Percentiles rank a stretch among this genome's conserved stretches.
Evolutionary conservation across 2,113 vertebrate species (phyloP).

Genomic region (Pseudopodoces humilis): DNA sequence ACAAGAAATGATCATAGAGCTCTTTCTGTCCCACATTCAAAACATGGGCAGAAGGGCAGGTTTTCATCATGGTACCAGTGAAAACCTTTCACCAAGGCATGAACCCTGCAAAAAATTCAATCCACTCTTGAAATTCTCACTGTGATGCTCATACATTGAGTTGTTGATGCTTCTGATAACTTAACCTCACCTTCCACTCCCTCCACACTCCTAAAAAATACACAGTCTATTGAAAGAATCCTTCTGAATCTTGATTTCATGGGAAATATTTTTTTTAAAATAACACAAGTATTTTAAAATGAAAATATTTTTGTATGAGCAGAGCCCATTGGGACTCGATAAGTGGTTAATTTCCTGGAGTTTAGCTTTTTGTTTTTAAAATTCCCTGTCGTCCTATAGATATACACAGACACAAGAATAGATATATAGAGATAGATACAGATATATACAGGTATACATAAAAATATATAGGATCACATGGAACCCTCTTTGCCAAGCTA

Average conservation of each 20-base stretch:
- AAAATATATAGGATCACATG: background rate
- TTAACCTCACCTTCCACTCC: background rate
- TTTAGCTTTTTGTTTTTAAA: background rate
- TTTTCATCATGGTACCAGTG: background rate
- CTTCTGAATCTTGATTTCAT: background rate
- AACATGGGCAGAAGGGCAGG: background rate
- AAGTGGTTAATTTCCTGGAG: background rate
- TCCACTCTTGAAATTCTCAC: background rate
- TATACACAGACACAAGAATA: background rate
- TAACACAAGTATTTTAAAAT: background rate
- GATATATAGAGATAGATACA: background rate
- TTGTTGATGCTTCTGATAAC: background rate
- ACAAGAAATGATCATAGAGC: background rate
- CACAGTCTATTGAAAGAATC: background rate
- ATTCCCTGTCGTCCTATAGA: background rate
- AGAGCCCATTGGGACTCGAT: background rate
- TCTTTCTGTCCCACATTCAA: background rate
- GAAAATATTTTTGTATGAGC: background rate
- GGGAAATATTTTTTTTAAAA: background rate
- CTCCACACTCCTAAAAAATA: background rate
- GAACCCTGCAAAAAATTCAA: background rate
- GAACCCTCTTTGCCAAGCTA: background rate
- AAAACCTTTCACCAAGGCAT: background rate
- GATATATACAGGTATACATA: background rate
- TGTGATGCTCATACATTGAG: fast-evolving